Evolutionary conservation across 1,140 invertebrate species (phyloP).

Genomic region (Diplogasteroides magnus): DNA sequence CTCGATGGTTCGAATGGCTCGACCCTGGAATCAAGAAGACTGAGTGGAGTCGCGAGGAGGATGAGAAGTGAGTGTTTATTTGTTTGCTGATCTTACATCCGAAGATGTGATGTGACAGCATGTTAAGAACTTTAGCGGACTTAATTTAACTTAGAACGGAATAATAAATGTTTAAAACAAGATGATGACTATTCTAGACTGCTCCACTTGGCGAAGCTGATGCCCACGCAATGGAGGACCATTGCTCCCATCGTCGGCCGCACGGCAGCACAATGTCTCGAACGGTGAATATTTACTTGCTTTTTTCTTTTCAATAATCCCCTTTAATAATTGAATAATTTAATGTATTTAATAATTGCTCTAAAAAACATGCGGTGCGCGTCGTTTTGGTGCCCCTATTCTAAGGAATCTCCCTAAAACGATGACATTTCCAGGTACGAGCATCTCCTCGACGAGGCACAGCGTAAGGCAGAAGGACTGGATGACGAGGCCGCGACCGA

Average conservation of each 20-base stretch:
- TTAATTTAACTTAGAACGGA: too few species aligned
- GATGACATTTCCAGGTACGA: constrained; percentile 50
- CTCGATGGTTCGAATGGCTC: constrained; percentile 91
- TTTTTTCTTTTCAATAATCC: background rate
- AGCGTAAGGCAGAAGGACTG: constrained; percentile 91
- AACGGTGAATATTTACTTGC: constrained; percentile 70
- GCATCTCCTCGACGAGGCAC: constrained; percentile 81
- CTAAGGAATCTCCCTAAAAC: too few species aligned
- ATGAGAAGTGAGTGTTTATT: too few species aligned
- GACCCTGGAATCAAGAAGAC: constrained; percentile 99
- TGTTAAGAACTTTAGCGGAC: too few species aligned
- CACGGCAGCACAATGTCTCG: constrained; percentile 95
- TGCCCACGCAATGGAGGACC: constrained; percentile 99
- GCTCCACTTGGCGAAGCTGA: constrained; percentile 91
- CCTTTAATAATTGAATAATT: background rate
- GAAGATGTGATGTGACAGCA: too few species aligned
- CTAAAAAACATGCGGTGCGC: too few species aligned
- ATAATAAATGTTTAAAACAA: too few species aligned
- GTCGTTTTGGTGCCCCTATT: too few species aligned
- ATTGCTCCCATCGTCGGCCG: constrained; percentile 97
- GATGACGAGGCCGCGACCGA: constrained; percentile 76
- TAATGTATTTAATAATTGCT: background rate
- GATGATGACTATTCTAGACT: too few species aligned
- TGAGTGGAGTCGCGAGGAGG: constrained; percentile 98
- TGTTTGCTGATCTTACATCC: too few species aligned